Base-by-base conservation (phyloP, 1,140 invertebrate species). In the Venustaconcha ellipsiformis region DNA sequence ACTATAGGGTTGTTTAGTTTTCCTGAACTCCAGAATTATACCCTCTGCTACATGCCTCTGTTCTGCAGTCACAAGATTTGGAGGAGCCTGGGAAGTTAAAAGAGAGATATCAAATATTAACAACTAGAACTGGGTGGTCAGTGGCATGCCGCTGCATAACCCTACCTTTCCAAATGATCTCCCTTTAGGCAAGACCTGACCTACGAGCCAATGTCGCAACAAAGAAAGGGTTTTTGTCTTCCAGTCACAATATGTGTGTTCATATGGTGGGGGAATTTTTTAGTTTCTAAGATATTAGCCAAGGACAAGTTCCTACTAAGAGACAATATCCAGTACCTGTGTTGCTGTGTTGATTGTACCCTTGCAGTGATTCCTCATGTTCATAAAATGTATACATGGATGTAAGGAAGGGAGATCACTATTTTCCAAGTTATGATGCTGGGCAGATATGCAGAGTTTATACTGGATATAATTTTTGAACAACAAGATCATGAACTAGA, bases 21-120 rank as follows among this genome's bases (percentile, higher is more conserved):
- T 96, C 18, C 94, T 92, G 87, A 97, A 96, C 89, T 94, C 92
- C 23, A 96, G 86, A 84, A 97, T 95, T 23, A 96, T 92, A 80
- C 90, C 90, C 90, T 97, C 95, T 23, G 96, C 95, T 79, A 92
- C 92, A 83, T 93, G 93, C 76, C 95, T 90, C 87, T 96, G 95
- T 83, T 96, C 93, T 83, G 92, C 90, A 59, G 92, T 93, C 23
- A 96, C 94, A 76, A 95, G 67, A 90, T 94, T 94, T 80, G 96
- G 95, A 65, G 95, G 94, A 75, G 95, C 95, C 95, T 96, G 79
- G 69, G 69, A 57, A 80, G 81, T 92, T 91, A 71, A 76, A 48
- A 74, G 5, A 20, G 2, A 20, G 23, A 60, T 17, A 57, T 48
- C 23, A 57, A 13, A 59, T 26, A 67, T 17, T 26, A 4, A 56